These are phyloP conservation scores for Leucophora obtusa DNA, from an alignment of 2,888 invertebrate genomes.

Conservation along the genomic window DNA sequence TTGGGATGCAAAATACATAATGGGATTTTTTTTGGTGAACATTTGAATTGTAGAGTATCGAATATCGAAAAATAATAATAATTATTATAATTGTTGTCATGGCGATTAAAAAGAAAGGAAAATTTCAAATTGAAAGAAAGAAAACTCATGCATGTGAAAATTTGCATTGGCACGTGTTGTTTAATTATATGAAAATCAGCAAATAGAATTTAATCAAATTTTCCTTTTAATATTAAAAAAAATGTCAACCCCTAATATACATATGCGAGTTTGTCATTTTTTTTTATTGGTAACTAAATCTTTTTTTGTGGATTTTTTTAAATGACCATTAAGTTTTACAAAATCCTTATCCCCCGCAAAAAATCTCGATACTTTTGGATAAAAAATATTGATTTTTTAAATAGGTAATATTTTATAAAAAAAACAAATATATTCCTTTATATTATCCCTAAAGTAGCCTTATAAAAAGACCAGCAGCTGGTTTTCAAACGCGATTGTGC, in stretches of 20 bases:
- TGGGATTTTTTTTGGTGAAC: slow-evolving; percentile 35
- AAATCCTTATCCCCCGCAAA: neutral
- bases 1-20: slow-evolving; percentile 41
- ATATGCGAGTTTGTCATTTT: neutral
- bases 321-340: slow-evolving; percentile 29
- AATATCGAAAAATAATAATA: slow-evolving; percentile 59
- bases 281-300: slow-evolving; percentile 28
- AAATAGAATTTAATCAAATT: neutral
- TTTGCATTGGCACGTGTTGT: slow-evolving; percentile 59
- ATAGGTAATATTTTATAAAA: slow-evolving; percentile 16
- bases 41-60: slow-evolving; percentile 42
- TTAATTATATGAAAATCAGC: slow-evolving; percentile 52
- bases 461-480: neutral
- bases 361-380: neutral
- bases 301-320: slow-evolving; percentile 11
- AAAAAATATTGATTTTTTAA: neutral
- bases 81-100: slow-evolving; percentile 62
- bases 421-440: slow-evolving; percentile 1
- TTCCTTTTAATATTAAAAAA: neutral
- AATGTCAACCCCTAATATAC: neutral
- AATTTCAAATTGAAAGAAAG: neutral
- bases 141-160: slow-evolving; percentile 45
- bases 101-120: slow-evolving; percentile 43
- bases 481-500: neutral
- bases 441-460: slow-evolving; percentile 37